Percentiles rank a stretch among this genome's conserved stretches.
Evolutionary conservation across 1,140 invertebrate species (phyloP).

Genomic region (Zelostemma sp.): DNA sequence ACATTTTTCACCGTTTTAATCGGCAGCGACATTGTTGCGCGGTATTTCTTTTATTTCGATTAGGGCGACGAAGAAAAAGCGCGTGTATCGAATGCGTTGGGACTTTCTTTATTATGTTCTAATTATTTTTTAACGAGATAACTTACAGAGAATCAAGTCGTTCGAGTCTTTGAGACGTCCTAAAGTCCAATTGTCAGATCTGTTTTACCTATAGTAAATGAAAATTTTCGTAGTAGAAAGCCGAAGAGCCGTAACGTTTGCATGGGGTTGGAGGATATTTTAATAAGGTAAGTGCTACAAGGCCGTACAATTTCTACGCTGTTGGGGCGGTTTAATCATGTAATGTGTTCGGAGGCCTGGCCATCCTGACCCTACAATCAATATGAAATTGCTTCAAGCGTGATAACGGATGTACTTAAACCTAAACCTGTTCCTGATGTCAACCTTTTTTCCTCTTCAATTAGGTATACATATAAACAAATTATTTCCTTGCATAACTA

Average conservation of each 20-base stretch:
- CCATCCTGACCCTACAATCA: conserved; percentile 62
- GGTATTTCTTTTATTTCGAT: too few species aligned
- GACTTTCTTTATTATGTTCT: too few species aligned
- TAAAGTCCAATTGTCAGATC: conserved; percentile 8
- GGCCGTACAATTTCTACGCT: conserved; percentile 56
- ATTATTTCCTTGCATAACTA: too few species aligned
- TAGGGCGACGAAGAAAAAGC: too few species aligned
- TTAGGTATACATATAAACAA: too few species aligned
- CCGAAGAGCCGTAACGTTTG: conserved; percentile 45
- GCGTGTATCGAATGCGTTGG: too few species aligned
- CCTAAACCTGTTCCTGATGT: conserved; percentile 48
- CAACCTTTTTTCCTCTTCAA: conserved; percentile 21
- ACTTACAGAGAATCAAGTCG: too few species aligned
- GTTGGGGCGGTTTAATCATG: conserved; percentile 69
- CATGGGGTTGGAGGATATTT: conserved; percentile 65
- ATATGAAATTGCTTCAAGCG: conserved; percentile 67
- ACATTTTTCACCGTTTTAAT: too few species aligned
- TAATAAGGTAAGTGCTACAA: conserved; percentile 71
- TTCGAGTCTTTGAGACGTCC: conserved; percentile 18
- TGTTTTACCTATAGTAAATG: conserved; percentile 29
- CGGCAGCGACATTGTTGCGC: background rate
- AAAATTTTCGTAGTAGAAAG: conserved; percentile 38
- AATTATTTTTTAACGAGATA: too few species aligned
- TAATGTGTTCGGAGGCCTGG: conserved; percentile 68
- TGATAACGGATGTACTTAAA: conserved; percentile 63